Conservation (phyloP, 2,113 vertebrate genomes). For the Sapajus apella region DNA sequence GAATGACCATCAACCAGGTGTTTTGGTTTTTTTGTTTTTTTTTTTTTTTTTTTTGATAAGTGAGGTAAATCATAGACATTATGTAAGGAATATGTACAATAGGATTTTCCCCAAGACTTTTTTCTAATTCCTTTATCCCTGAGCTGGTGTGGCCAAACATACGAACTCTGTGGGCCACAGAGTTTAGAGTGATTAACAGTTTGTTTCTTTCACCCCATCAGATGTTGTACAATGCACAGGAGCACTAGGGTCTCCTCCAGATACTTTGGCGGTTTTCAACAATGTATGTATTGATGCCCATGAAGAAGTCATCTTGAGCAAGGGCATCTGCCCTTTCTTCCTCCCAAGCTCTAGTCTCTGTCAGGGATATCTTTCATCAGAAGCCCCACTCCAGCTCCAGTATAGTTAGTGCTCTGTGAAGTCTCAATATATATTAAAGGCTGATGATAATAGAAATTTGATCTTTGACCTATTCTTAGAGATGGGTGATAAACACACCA, state of each 20-base stretch:
- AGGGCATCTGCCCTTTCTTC: background rate
- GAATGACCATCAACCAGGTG: background rate
- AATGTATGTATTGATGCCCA: background rate
- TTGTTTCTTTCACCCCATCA: background rate
- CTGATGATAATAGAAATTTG: background rate
- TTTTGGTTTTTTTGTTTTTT: background rate
- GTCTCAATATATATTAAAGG: background rate
- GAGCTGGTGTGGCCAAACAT: background rate
- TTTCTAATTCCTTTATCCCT: background rate
- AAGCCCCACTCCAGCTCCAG: background rate
- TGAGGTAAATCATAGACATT: background rate
- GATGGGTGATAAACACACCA: background rate
- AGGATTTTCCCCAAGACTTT: background rate
- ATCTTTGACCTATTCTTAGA: background rate
- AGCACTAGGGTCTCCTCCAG: background rate
- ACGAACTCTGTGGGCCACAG: background rate
- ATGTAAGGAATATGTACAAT: background rate
- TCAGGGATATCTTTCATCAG: background rate
- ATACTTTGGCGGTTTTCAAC: background rate
- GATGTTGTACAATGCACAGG: background rate
- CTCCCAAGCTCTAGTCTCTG: background rate
- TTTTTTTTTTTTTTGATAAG: background rate
- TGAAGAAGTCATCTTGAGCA: background rate
- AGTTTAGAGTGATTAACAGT: background rate
- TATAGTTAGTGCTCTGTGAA: background rate